Evolutionary conservation across 1,140 invertebrate genomes (phyloP).

Genomic region (Brachionus koreanus): DNA sequence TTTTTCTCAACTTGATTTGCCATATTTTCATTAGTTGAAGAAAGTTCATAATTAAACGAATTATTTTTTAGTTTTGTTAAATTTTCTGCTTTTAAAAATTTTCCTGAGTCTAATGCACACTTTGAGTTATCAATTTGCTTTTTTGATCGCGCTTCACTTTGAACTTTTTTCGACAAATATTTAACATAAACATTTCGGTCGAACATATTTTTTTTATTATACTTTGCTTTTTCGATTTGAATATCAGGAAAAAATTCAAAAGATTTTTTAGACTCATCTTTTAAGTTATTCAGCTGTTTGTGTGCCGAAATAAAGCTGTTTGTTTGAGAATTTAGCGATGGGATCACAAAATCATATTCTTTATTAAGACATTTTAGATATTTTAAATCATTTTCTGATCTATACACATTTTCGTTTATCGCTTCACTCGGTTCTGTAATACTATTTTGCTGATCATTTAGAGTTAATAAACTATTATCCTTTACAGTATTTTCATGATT

Average conservation of each 20-base stretch:
- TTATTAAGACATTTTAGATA: not conserved
- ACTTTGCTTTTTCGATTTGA: constrained; percentile 5
- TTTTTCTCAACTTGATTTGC: not conserved
- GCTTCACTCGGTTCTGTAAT: not conserved
- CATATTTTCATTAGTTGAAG: constrained; percentile 1
- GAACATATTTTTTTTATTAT: constrained; percentile 1
- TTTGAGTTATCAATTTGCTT: not conserved
- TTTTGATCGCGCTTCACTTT: not conserved
- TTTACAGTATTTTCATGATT: not conserved
- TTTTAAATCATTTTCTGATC: not conserved
- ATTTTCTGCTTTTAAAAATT: not conserved
- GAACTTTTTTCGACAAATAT: not conserved
- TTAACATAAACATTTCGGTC: not conserved
- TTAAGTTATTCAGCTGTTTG: not conserved
- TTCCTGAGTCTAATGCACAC: not conserved
- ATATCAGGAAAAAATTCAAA: constrained; percentile 31
- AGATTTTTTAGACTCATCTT: constrained; percentile 28
- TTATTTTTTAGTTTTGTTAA: not conserved
- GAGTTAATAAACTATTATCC: not conserved
- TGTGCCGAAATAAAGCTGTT: constrained; percentile 12
- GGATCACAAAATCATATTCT: constrained; percentile 26
- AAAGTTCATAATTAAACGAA: not conserved
- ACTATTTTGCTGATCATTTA: not conserved
- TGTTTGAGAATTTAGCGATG: not conserved
- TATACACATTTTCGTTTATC: not conserved